Evolutionary conservation across 2,113 vertebrate genomes (phyloP).

Genomic region (Sinocyclocheilus maitianheensis): DNA sequence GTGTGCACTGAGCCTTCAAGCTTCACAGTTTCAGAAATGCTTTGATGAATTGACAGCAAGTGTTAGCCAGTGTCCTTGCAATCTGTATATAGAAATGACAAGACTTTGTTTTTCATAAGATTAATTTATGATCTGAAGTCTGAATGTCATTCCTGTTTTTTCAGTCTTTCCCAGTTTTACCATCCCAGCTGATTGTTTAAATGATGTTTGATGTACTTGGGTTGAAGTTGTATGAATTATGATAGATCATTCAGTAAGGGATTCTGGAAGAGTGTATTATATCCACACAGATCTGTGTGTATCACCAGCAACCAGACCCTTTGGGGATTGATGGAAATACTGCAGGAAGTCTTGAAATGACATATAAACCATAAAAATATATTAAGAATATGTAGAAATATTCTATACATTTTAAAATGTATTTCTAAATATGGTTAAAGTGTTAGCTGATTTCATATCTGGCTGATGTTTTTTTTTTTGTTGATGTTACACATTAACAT

Average conservation of each 20-base stretch:
- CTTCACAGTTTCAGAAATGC: slow-evolving; percentile 34
- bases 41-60: slow-evolving; percentile 25
- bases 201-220: not conserved
- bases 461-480: no score
- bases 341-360: not conserved
- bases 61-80: slow-evolving; percentile 4
- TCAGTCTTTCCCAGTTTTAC: not conserved
- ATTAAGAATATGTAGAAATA: not conserved
- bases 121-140: not conserved
- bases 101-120: not conserved
- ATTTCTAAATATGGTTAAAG: no score
- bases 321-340: not conserved
- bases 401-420: not conserved
- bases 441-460: no score
- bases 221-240: not conserved
- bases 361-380: not conserved
- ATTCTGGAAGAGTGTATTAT: not conserved
- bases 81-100: slow-evolving; percentile 2
- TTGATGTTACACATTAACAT: no score
- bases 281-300: not conserved
- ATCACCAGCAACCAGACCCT: not conserved
- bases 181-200: not conserved
- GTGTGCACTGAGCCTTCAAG: slow-evolving; percentile 25
- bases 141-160: no score
- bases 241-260: not conserved